Percentiles rank a stretch among this genome's conserved stretches.
phyloP scores from a whole-genome alignment of 2,888 invertebrate genomes.

The Mesochorus sp. region DNA sequence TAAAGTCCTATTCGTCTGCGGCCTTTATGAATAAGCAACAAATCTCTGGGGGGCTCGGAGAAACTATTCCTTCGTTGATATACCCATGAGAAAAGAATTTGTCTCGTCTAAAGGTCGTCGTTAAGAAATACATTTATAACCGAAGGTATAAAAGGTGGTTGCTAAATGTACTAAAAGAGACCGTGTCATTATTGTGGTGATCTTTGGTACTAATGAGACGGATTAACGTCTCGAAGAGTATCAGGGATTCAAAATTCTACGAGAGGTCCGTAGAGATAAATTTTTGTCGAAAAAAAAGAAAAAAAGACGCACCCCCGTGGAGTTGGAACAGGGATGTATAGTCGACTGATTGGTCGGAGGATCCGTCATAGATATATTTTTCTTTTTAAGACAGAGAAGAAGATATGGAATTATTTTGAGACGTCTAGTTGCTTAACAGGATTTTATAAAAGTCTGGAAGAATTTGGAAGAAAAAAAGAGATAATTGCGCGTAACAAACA shows the following conservation, averaged over 20 bases:
- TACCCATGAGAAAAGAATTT: no score
- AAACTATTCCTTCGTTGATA: slow-evolving; percentile 1
- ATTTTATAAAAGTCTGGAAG: neutral
- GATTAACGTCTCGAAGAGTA: slow-evolving; percentile 72
- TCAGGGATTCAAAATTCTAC: slow-evolving; percentile 68
- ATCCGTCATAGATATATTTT: neutral
- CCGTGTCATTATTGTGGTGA: slow-evolving; percentile 36
- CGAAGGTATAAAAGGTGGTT: slow-evolving; percentile 20
- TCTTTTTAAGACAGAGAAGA: neutral
- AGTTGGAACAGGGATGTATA: slow-evolving; percentile 43
- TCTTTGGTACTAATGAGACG: slow-evolving; percentile 67
- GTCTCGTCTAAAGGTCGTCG: neutral
- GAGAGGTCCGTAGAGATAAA: slow-evolving; percentile 27
- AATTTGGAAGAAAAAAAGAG: neutral
- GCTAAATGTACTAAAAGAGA: slow-evolving; percentile 14
- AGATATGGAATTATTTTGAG: neutral
- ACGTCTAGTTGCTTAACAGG: neutral
- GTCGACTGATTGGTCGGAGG: neutral
- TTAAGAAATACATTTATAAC: neutral
- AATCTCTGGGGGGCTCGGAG: slow-evolving; percentile 37
- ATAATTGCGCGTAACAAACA: no score
- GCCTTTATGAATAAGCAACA: slow-evolving; percentile 61
- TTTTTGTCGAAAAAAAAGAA: slow-evolving; percentile 1
- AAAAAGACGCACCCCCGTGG: slow-evolving; percentile 14
- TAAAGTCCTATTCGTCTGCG: slow-evolving; percentile 37